phyloP scores from a whole-genome alignment of 1,140 invertebrate genomes.

The Drosophila novamexicana region DNA sequence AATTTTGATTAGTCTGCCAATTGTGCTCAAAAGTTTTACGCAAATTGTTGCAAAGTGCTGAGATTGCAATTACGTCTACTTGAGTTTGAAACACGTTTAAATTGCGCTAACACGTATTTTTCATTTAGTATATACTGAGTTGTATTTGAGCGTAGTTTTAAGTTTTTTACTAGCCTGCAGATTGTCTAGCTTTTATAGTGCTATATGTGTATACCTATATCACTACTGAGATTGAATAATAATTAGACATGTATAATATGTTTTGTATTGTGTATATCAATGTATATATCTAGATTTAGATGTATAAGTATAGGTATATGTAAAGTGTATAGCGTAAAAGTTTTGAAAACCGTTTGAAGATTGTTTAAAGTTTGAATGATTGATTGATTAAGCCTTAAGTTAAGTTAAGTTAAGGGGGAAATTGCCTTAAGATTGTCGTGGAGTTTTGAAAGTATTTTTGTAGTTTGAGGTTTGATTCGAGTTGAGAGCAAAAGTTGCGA shows the following conservation, averaged over 20 bases:
- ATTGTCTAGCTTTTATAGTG: constrained; percentile 42
- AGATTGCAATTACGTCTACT: constrained; percentile 12
- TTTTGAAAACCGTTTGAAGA: constrained; percentile 77
- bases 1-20: constrained; percentile 59
- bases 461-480: constrained; percentile 63
- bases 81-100: constrained; percentile 32
- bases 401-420: constrained; percentile 24
- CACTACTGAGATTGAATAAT: constrained; percentile 60
- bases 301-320: constrained; percentile 40
- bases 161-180: constrained; percentile 24
- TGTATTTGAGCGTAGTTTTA: constrained; percentile 51
- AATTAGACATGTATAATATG: constrained; percentile 52
- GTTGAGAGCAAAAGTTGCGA: constrained; percentile 67
- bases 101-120: constrained; percentile 30
- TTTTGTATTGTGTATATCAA: constrained; percentile 18
- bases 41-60: constrained; percentile 69
- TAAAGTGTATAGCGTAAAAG: constrained; percentile 52
- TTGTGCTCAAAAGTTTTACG: constrained; percentile 68
- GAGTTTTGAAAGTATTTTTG: constrained; percentile 36
- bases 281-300: constrained; percentile 28
- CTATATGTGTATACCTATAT: constrained; percentile 42
- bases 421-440: constrained; percentile 76
- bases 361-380: constrained; percentile 74
- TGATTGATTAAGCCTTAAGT: constrained; percentile 61
- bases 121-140: constrained; percentile 23